Percentiles rank a stretch among this genome's conserved stretches.
These are phyloP conservation scores for Drosophila varians DNA, from an alignment of 1,140 invertebrate species.

Conservation along the genomic window DNA sequence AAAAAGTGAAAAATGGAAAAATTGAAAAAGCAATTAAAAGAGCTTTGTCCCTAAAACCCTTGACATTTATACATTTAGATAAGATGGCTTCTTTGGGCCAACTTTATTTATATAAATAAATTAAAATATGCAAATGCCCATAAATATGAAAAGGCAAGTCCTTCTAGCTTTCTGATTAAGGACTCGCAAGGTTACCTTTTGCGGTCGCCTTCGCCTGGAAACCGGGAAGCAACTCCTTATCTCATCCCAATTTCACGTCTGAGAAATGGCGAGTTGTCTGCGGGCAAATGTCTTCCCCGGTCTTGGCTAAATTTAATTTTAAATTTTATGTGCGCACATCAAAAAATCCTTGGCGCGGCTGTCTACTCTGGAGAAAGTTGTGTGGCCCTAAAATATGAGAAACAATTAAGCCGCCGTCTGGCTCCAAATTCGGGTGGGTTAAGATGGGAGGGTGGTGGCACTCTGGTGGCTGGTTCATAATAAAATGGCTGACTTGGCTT, in stretches of 20 bases:
- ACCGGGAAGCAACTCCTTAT: slow-evolving; percentile 1
- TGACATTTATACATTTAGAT: slow-evolving; percentile 6
- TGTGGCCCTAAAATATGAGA: slow-evolving; percentile 76
- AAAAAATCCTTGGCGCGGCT: slow-evolving; percentile 62
- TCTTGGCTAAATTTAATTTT: slow-evolving; percentile 70
- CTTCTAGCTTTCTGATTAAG: slow-evolving; percentile 30
- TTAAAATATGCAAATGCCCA: slow-evolving; percentile 54
- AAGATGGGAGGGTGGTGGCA: slow-evolving; percentile 11
- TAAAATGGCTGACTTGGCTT: slow-evolving; percentile 60
- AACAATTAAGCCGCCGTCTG: slow-evolving; percentile 70
- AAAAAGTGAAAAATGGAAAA: neutral
- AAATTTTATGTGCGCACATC: slow-evolving; percentile 78
- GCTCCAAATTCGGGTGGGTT: slow-evolving; percentile 38
- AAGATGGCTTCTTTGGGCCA: slow-evolving; percentile 1
- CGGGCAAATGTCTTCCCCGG: slow-evolving; percentile 54
- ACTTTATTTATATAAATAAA: slow-evolving; percentile 53
- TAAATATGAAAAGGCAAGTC: slow-evolving; percentile 17
- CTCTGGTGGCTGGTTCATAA: slow-evolving; percentile 11
- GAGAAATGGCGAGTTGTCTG: slow-evolving; percentile 68
- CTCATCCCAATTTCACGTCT: slow-evolving; percentile 21
- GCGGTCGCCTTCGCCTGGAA: slow-evolving; percentile 3
- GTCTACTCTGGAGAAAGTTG: slow-evolving; percentile 37
- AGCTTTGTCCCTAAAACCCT: neutral
- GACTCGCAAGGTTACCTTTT: slow-evolving; percentile 15
- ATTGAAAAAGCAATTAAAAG: neutral